These are phyloP conservation scores for Eilema griseolum DNA, from an alignment of 2,888 invertebrate genomes.

Conservation along the genomic window DNA sequence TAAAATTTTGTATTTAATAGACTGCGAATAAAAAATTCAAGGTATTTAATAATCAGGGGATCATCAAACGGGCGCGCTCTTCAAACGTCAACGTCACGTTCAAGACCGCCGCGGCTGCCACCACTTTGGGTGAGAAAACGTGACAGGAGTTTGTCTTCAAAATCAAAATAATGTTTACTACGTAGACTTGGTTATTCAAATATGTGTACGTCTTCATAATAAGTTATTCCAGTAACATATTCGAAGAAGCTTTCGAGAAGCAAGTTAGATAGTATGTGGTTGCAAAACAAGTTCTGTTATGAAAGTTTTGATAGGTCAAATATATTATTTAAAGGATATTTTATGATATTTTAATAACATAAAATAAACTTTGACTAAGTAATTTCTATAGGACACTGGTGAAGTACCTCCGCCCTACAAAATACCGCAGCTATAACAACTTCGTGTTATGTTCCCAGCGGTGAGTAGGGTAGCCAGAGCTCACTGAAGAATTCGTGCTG, in stretches of 20 bases:
- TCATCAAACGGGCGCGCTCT: conserved; percentile 66
- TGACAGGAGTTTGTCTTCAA: conserved; percentile 67
- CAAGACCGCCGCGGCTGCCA: conserved; percentile 77
- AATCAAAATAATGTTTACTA: conserved; percentile 57
- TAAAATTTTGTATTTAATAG: conserved; percentile 13
- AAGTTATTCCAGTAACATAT: conserved; percentile 43
- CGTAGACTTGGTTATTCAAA: conserved; percentile 50
- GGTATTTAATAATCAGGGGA: conserved; percentile 74
- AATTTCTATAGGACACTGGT: no score
- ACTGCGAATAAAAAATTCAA: conserved; percentile 70
- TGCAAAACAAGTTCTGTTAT: conserved; percentile 2
- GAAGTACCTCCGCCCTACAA: no score
- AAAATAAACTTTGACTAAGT: no score
- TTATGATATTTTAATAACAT: no score
- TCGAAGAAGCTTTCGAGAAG: conserved; percentile 24
- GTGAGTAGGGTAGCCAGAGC: no score
- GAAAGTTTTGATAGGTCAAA: neutral
- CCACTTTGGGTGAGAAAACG: conserved; percentile 76
- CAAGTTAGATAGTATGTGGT: conserved; percentile 18
- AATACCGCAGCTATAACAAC: no score
- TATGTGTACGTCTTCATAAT: conserved; percentile 47
- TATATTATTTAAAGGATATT: neutral
- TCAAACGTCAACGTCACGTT: conserved; percentile 72
- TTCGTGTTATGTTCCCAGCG: no score
- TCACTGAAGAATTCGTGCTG: no score